These are phyloP conservation scores for Deilephila porcellus DNA, from an alignment of 2,888 invertebrate species.

Conservation along the genomic window DNA sequence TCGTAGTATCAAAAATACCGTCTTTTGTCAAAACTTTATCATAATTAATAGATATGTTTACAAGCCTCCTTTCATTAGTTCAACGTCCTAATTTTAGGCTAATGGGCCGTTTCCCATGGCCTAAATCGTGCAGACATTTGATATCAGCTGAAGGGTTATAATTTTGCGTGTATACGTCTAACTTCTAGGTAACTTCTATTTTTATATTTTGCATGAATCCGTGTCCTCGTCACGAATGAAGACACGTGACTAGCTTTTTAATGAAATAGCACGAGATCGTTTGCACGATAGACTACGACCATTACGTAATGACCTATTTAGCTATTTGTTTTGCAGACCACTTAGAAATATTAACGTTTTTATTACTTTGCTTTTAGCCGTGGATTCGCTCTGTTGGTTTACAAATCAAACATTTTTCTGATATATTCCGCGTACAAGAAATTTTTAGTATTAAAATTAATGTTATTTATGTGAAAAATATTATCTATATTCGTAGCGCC, in stretches of 20 bases:
- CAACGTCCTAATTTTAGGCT: not conserved
- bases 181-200: not conserved
- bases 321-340: not conserved
- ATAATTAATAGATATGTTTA: no score
- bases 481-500: no score
- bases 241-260: not conserved
- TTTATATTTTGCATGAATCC: not conserved
- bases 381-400: no score
- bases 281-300: conserved; percentile 24
- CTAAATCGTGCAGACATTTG: not conserved
- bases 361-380: not conserved
- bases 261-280: conserved; percentile 2
- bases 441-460: no score
- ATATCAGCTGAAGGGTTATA: not conserved
- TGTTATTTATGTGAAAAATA: no score
- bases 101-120: not conserved
- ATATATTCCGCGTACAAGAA: no score
- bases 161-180: not conserved
- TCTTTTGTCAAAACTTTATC: no score
- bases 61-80: not conserved
- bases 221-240: not conserved
- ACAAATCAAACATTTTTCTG: no score
- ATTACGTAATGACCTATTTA: conserved; percentile 15
- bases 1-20: no score
- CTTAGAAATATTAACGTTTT: conserved; percentile 1